Evolutionary conservation across 2,113 vertebrate species (phyloP), one percentile per base, ranked within the genome.

Genomic region (Sorex araneus): DNA sequence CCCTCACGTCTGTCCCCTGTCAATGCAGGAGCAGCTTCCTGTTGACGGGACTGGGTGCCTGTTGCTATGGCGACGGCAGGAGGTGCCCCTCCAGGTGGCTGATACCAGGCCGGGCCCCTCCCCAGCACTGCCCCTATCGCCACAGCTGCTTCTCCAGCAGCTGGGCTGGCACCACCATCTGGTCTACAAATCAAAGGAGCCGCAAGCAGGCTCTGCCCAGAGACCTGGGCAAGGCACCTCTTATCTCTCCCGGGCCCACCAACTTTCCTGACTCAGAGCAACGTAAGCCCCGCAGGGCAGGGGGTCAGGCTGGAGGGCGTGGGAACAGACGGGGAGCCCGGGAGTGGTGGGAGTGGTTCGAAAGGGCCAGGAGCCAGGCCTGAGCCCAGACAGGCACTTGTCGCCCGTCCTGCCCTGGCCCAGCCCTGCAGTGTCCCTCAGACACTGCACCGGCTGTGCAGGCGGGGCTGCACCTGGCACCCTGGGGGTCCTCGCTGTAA

Each of bases 231-330:
- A 94, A 91, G 32, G 7, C 81, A 82, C 19, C 76, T 32, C 82
- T 96, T 96, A 95, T 96, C 96, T 92, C 85, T 83, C 85, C 88
- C 82, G 80, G 45, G 85, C 81, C 47, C 15, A 19, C 95, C 95
- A 95, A 95, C 71, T 96, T 97, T 95, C 95, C 92, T 93, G 90
- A 90, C 89, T 84, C 45, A 2, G 84, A 75, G 77, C 70, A 92
- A 40, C 78, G 74, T 67, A 60, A 94, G 43, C 87, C 93, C 78
- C 27, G 70, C 45, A 40, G 82, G 82, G 80, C 60, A 57, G 79
- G 83, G 94, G 84, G 79, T 47, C 75, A 86, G 84, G 91, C 83
- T 36, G 32, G 50, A 79, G 75, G 74, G 90, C 79, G 15, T 84
- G 94, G 90, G 95, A 94, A 94, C 23, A 86, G 76, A 81, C 66